phyloP scores from a whole-genome alignment of 2,113 vertebrate species.

The Scortum barcoo region DNA sequence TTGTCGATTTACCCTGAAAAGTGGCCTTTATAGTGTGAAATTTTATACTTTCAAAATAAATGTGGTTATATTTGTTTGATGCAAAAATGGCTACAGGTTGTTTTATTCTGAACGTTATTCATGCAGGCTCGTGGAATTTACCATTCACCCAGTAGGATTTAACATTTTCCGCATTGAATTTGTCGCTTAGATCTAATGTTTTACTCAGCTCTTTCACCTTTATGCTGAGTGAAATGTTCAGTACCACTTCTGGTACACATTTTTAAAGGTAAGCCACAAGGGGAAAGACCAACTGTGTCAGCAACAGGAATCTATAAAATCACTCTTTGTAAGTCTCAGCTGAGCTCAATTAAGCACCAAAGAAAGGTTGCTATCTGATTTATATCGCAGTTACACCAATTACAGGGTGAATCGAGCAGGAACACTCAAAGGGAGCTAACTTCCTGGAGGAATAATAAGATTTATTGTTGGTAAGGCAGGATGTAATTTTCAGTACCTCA shows the following conservation, averaged over 20 bases:
- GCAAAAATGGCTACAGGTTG: conserved; percentile 60
- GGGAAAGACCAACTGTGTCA: neutral
- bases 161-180: neutral
- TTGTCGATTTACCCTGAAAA: conserved; percentile 86
- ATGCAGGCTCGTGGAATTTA: neutral
- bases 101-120: conserved; percentile 27
- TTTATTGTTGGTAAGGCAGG: conserved; percentile 44
- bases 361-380: conserved; percentile 41
- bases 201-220: neutral
- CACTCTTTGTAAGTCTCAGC: neutral
- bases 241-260: neutral
- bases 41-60: conserved; percentile 91
- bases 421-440: conserved; percentile 24
- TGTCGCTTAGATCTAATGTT: neutral
- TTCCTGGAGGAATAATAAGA: conserved; percentile 38
- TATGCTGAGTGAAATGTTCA: neutral
- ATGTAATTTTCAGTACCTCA: conserved; percentile 39
- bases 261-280: conserved; percentile 3
- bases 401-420: conserved; percentile 11
- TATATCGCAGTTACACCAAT: conserved; percentile 51
- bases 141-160: too few species aligned
- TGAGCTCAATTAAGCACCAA: conserved; percentile 34
- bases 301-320: conserved; percentile 17
- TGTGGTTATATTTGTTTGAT: conserved; percentile 88
- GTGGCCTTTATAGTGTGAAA: conserved; percentile 89